Conservation (phyloP, 1,140 invertebrate genomes). For the Cydia fagiglandana region DNA sequence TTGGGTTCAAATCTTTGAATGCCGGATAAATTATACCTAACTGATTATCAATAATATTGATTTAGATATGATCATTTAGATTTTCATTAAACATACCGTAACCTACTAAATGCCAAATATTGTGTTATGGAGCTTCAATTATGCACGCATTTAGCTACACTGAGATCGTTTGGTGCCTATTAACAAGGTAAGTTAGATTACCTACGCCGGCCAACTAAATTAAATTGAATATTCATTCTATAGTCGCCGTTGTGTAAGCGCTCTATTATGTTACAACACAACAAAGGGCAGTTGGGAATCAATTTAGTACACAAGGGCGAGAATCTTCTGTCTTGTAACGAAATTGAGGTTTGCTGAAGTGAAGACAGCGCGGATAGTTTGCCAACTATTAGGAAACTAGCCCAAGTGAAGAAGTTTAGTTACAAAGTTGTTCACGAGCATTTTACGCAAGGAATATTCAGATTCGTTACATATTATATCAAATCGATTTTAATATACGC, state of each 20-base stretch:
- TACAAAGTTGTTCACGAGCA: conserved; percentile 26
- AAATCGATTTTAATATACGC: too few relatives aligned
- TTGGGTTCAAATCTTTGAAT: too few relatives aligned
- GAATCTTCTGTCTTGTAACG: conserved; percentile 21
- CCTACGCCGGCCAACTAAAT: conserved; percentile 10
- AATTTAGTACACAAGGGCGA: conserved; percentile 43
- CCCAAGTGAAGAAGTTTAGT: conserved; percentile 21
- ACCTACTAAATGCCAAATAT: background rate
- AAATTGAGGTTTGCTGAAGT: conserved; percentile 32
- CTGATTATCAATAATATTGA: too few relatives aligned
- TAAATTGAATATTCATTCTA: conserved; percentile 43
- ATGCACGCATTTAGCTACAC: background rate
- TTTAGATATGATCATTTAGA: too few relatives aligned
- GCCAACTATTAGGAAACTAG: conserved; percentile 20
- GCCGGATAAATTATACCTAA: too few relatives aligned
- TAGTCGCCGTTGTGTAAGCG: conserved; percentile 37
- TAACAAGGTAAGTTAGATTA: conserved; percentile 23
- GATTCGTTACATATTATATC: background rate
- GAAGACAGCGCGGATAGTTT: conserved; percentile 23
- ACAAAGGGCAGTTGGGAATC: conserved; percentile 44
- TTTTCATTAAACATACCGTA: background rate
- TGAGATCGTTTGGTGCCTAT: background rate
- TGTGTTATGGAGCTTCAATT: background rate
- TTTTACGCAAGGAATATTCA: conserved; percentile 9
- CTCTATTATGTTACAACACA: conserved; percentile 40